Base-by-base conservation (phyloP, 2,888 invertebrate species). In the Tetragnatha montana region DNA sequence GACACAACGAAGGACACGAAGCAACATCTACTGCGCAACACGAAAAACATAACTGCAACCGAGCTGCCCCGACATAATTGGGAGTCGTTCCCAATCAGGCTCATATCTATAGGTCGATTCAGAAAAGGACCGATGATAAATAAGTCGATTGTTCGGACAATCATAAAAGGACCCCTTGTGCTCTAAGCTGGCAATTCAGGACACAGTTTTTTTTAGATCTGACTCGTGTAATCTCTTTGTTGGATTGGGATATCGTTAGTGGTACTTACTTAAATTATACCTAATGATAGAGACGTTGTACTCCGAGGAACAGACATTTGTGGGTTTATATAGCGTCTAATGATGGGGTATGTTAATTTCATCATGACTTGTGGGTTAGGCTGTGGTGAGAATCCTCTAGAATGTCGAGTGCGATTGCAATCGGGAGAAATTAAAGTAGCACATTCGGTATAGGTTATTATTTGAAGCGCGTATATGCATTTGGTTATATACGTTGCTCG, bases 101-200 rank as follows among this genome's bases (percentile, higher is more conserved):
- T 50, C 49, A 19, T 76, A 76, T 76, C 76, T n/a, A 76, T 50
- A 76, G 76, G 76, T 76, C 76, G 50, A 50, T 17, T 50, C 6
- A 49, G 19, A 76, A 50, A 76, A 76, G 19, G 70, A 35, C 35
- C 49, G 81, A 81, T 81, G 81, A 70, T 81, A 70, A 60, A 17
- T 70, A 81, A 68, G 81, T 14, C 47, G 70, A 81, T 81, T 81
- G 81, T 81, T 81, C 70, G 70, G 81, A 35, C 60, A 12, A 70
- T 68, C 81, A 35, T 81, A 70, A 81, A 70, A 47, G 49, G 70
- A 10, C n/a, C 19, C 80, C 68, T 35, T 75, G 35, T 47, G 17
- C 47, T 17, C 60, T 60, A 60, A 60, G 60, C 60, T 60, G 51
- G 7, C 14, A 60, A 47, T 60, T 12, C 78, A 0, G 8, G 60